Evolutionary conservation across 2,113 vertebrate genomes (phyloP).

Genomic region (Grammomys surdaster): DNA sequence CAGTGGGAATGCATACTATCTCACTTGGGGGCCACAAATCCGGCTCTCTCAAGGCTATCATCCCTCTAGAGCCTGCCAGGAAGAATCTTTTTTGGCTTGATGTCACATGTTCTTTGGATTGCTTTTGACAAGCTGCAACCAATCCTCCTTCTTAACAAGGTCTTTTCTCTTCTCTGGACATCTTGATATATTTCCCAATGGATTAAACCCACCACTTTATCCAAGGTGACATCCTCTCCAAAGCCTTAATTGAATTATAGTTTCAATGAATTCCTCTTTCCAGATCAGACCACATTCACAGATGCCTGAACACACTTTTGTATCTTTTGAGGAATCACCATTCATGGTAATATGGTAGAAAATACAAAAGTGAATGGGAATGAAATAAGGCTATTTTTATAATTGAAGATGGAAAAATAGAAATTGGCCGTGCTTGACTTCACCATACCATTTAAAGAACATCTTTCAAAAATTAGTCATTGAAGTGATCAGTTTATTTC

Average conservation of each 20-base stretch:
- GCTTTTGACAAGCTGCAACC: not conserved
- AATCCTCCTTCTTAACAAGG: not conserved
- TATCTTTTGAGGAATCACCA: not conserved
- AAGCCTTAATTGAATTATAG: not conserved
- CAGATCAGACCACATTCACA: not conserved
- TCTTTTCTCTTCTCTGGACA: not conserved
- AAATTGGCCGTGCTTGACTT: not conserved
- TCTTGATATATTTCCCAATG: not conserved
- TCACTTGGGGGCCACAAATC: not conserved
- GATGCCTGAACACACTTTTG: not conserved
- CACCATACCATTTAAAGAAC: not conserved
- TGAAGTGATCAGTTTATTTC: not conserved
- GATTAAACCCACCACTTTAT: not conserved
- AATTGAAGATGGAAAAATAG: not conserved
- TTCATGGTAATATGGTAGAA: not conserved
- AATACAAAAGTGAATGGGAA: not conserved
- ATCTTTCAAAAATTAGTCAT: not conserved
- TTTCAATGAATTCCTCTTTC: not conserved
- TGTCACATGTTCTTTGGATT: not conserved
- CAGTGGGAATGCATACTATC: not conserved
- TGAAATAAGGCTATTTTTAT: not conserved
- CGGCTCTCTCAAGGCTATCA: not conserved
- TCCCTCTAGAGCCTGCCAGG: not conserved
- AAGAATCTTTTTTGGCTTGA: not conserved
- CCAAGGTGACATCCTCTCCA: not conserved